Percentiles rank a stretch among this genome's conserved stretches.
These are phyloP conservation scores for Menura novaehollandiae DNA, from an alignment of 2,113 vertebrate genomes.

Conservation along the genomic window DNA sequence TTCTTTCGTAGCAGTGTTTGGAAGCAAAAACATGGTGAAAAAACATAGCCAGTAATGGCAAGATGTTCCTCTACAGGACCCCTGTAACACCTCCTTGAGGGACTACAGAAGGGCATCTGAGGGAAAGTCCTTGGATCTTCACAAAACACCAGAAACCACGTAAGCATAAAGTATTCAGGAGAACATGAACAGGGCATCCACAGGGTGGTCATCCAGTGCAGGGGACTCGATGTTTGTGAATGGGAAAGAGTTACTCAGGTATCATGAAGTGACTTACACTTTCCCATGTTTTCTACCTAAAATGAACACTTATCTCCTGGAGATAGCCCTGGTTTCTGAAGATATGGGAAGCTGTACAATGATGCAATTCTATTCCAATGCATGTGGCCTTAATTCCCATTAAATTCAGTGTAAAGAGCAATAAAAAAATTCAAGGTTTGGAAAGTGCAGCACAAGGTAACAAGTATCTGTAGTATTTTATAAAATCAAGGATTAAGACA, in stretches of 20 bases:
- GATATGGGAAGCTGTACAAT: accelerated
- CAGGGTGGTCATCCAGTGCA: background rate
- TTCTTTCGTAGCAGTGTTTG: background rate
- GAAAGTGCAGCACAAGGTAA: background rate
- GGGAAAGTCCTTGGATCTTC: background rate
- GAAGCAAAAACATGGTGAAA: background rate
- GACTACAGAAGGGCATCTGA: background rate
- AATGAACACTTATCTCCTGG: background rate
- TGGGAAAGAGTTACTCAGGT: accelerated
- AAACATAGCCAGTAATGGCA: background rate
- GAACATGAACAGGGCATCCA: background rate
- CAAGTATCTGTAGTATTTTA: background rate
- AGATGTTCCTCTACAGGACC: background rate
- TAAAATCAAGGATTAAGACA: background rate
- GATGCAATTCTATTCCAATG: background rate
- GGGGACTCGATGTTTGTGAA: accelerated
- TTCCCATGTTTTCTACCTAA: background rate
- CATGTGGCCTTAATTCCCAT: background rate
- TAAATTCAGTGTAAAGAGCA: background rate
- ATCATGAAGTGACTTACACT: background rate
- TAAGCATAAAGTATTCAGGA: background rate
- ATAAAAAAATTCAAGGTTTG: background rate
- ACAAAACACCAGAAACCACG: background rate
- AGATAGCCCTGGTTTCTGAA: background rate
- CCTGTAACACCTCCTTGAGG: background rate